These are phyloP conservation scores for Amazonetta brasiliensis DNA, from an alignment of 2,797 vertebrate genomes.

Conservation along the genomic window DNA sequence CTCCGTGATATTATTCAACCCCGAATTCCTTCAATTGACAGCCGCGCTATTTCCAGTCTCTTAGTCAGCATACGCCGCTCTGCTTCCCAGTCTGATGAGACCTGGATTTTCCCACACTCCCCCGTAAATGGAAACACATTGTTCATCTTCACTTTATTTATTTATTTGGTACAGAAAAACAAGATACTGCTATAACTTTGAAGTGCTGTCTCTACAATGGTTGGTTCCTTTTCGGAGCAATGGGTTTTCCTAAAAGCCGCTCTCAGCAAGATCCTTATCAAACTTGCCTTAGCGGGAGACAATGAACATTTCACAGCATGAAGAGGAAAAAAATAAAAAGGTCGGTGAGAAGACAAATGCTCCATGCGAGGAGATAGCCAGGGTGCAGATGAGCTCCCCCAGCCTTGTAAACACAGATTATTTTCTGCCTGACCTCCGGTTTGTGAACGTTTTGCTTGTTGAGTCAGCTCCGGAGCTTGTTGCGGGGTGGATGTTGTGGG, in stretches of 20 bases:
- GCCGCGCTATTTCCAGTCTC: slow-evolving; percentile 25
- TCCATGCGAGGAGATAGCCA: slow-evolving; percentile 3
- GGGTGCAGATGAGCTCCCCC: slow-evolving; percentile 2
- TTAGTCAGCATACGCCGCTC: slow-evolving; percentile 44
- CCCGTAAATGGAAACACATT: slow-evolving; percentile 75
- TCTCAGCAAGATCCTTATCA: slow-evolving; percentile 78
- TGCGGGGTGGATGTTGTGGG: not conserved
- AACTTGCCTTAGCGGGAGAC: slow-evolving; percentile 14
- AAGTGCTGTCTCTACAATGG: slow-evolving; percentile 68
- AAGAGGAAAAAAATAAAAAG: slow-evolving; percentile 58
- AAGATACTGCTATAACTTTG: slow-evolving; percentile 74
- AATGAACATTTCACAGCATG: slow-evolving; percentile 72
- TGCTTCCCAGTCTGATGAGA: slow-evolving; percentile 53
- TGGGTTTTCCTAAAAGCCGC: slow-evolving; percentile 70
- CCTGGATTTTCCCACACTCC: slow-evolving; percentile 77
- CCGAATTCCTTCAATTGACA: slow-evolving; percentile 52
- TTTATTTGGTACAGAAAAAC: slow-evolving; percentile 70
- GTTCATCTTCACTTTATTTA: slow-evolving; percentile 75
- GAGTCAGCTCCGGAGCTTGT: not conserved
- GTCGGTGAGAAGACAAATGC: slow-evolving; percentile 50
- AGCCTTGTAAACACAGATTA: not conserved
- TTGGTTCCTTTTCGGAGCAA: slow-evolving; percentile 66
- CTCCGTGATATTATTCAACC: slow-evolving; percentile 12
- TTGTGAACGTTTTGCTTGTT: not conserved
- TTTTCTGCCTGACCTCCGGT: not conserved